A percentile compares a stretch with the other conserved stretches of the same genome.
Conservation (phyloP, 1,140 invertebrate genomes). For the Anoplolepis gracilipes region DNA sequence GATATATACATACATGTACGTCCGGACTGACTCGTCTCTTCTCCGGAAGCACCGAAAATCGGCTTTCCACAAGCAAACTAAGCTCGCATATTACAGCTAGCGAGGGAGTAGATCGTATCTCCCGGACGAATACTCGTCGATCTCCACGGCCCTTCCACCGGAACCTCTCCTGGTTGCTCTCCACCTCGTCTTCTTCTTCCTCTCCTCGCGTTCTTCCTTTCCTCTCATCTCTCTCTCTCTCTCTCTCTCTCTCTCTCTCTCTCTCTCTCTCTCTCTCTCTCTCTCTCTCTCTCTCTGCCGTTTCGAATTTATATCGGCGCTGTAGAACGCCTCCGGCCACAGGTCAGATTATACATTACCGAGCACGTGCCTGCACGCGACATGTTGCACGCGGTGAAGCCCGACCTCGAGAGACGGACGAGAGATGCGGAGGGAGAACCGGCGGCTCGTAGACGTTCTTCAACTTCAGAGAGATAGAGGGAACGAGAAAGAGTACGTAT, state of each 20-base stretch:
- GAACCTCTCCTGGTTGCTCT: constrained; percentile 1
- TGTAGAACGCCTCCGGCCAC: constrained; percentile 62
- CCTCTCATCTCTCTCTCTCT: not conserved
- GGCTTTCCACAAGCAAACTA: constrained; percentile 56
- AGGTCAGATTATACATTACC: constrained; percentile 73
- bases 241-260: too few relatives aligned
- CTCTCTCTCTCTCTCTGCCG: not conserved
- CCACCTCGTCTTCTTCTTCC: constrained; percentile 17
- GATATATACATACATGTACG: not conserved
- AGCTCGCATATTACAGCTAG: constrained; percentile 43
- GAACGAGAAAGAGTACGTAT: not conserved
- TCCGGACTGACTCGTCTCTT: constrained; percentile 17
- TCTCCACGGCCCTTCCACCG: constrained; percentile 34
- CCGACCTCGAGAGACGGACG: constrained; percentile 37
- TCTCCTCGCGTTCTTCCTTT: not conserved
- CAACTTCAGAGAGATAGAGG: not conserved
- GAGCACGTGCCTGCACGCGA: constrained; percentile 75
- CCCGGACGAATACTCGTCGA: constrained; percentile 30
- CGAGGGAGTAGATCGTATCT: constrained; percentile 59
- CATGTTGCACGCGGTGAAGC: constrained; percentile 72
- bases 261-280: not conserved
- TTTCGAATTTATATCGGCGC: constrained; percentile 60
- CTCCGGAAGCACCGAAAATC: constrained; percentile 59
- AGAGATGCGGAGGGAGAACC: constrained; percentile 16
- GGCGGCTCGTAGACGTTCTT: constrained; percentile 30